Conservation (phyloP, 2,888 invertebrate species). For the Lepetodrilus schrolli region DNA sequence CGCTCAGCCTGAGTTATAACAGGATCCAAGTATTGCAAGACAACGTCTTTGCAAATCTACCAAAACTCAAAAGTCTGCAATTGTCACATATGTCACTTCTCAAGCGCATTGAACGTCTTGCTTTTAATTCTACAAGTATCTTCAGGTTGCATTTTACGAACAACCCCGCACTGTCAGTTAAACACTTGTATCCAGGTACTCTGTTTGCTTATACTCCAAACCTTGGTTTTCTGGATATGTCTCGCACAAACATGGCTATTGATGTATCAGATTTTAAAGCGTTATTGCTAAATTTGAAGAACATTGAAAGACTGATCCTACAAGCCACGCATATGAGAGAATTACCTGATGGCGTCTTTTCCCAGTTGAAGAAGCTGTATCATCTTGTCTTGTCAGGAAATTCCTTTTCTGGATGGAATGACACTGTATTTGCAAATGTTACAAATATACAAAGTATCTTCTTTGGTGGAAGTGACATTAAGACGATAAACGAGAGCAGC, state of each 20-base stretch:
- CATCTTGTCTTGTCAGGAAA: not conserved
- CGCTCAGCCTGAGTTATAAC: not conserved
- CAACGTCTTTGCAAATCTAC: not conserved
- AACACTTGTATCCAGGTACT: not conserved
- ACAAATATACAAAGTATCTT: not conserved
- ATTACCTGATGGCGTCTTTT: not conserved
- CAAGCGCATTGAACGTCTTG: not conserved
- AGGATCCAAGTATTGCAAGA: not conserved
- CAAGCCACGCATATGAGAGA: not conserved
- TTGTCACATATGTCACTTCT: not conserved
- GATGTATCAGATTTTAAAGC: not conserved
- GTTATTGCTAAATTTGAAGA: not conserved
- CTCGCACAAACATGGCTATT: not conserved
- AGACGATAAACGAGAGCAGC: not conserved
- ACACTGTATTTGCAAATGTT: not conserved
- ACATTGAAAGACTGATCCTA: not conserved
- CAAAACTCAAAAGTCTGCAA: not conserved
- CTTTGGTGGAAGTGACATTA: slow-evolving; percentile 10
- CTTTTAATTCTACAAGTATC: slow-evolving; percentile 15
- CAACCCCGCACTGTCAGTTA: not conserved
- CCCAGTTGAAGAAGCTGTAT: not conserved
- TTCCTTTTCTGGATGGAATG: not conserved
- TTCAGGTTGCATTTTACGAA: not conserved
- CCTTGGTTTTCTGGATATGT: not conserved
- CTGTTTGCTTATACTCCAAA: not conserved